These are phyloP conservation scores for Mungos mungo DNA, from an alignment of 2,113 vertebrate species.

Conservation along the genomic window DNA sequence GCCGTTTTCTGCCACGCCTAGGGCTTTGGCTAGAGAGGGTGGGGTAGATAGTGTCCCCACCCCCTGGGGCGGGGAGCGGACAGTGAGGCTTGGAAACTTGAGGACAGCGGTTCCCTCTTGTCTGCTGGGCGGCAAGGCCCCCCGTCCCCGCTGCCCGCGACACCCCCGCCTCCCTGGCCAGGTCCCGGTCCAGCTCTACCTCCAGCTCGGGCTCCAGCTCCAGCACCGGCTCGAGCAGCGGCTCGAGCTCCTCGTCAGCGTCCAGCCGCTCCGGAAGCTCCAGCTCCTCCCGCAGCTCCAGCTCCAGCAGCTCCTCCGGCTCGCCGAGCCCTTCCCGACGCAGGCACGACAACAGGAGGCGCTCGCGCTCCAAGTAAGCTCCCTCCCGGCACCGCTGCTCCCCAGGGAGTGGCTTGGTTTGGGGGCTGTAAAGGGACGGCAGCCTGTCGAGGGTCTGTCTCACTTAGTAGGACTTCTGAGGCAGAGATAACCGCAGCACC, in stretches of 20 bases:
- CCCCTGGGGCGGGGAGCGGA: background rate
- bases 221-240: slow-evolving; percentile 96
- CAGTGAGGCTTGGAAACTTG: background rate
- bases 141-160: background rate
- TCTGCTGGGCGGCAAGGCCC: background rate
- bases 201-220: slow-evolving; percentile 97
- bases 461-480: background rate
- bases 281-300: slow-evolving; percentile 94
- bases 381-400: background rate
- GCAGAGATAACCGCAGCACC: background rate
- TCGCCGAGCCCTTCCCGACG: slow-evolving; percentile 94
- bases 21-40: background rate
- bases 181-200: slow-evolving; percentile 92
- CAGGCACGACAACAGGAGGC: slow-evolving; percentile 94
- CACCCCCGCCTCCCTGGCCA: slow-evolving; percentile 12
- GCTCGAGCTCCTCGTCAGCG: slow-evolving; percentile 96
- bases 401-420: no score
- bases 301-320: slow-evolving; percentile 95
- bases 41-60: background rate
- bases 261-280: slow-evolving; percentile 96
- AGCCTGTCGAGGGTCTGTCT: background rate
- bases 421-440: accelerated
- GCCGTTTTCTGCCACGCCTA: background rate
- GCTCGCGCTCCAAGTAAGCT: slow-evolving; percentile 94
- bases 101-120: background rate